Evolutionary conservation across 2,113 vertebrate genomes (phyloP).

Genomic region (Gallinago undulata): DNA sequence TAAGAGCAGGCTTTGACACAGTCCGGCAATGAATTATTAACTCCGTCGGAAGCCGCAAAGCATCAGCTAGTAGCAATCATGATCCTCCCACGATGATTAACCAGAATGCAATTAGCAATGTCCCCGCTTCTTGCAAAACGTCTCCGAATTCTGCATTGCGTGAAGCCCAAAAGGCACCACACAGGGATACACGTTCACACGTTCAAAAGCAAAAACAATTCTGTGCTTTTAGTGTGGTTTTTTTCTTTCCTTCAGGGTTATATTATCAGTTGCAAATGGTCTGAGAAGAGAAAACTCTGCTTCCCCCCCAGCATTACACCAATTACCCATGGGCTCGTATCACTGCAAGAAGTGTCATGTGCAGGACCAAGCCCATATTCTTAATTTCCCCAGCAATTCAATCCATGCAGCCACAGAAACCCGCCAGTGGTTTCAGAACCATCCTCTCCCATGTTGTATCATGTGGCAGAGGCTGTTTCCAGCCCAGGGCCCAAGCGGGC

Average conservation of each 20-base stretch:
- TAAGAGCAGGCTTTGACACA: conserved; percentile 53
- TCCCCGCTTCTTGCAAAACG: background rate
- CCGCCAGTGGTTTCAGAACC: background rate
- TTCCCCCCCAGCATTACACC: background rate
- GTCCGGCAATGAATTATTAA: conserved; percentile 70
- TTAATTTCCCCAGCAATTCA: background rate
- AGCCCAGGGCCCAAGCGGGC: background rate
- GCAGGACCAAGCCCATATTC: background rate
- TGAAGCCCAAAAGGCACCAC: background rate
- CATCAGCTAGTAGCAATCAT: conserved; percentile 7
- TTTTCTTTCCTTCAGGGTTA: background rate
- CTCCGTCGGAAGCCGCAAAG: conserved; percentile 14
- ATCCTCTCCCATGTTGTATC: background rate
- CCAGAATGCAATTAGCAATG: conserved; percentile 57
- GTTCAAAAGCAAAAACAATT: background rate
- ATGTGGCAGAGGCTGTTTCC: background rate
- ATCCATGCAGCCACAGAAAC: background rate
- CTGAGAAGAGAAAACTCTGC: background rate
- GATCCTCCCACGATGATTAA: conserved; percentile 18
- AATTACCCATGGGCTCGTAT: background rate
- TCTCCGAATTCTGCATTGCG: background rate
- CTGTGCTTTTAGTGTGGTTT: background rate
- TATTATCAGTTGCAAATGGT: background rate
- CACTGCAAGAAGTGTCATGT: background rate
- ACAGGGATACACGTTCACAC: background rate